Evolutionary conservation across 1,140 invertebrate genomes (phyloP), one percentile per base, ranked within the genome.

Genomic region (Drosophila parabipectinata): DNA sequence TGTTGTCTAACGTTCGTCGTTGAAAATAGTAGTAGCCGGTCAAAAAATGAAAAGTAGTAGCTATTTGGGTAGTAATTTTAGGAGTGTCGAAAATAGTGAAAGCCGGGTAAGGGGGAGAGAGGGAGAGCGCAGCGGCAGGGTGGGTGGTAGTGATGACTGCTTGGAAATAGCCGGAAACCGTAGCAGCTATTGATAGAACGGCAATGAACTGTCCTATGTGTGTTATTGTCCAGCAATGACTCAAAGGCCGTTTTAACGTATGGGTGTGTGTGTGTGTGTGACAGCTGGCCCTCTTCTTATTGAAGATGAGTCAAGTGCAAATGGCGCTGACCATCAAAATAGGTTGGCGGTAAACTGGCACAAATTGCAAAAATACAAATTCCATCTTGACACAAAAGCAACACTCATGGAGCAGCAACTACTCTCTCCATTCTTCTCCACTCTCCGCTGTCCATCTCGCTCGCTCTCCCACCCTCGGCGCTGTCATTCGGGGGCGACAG

Each of bases 401-500:
- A 80, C 56, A 60, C 47, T 41, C 61, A 44, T 47, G 64, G 52
- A 84, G 76, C 67, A 80, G 71, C 71, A 64, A 84, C 64, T 71
- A 9, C 30, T 52, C 59, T 69, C 80, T 21, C 63, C 72, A 50
- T 32, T 47, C 44, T 26, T 39, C 18, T 18, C 18, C n/a, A 44
- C 10, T 15, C 41, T 61, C 52, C 52, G 15, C 8, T 24, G 10
- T 34, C 61, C 44, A 52, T 64, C 52, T 45, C 51, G 26, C 34
- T 72, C 53, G 37, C 45, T 52, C 51, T 37, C 47, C 53, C 77
- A 67, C 73, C 62, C 59, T 45, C 45, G 68, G 47, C 62, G 52
- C 82, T 64, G 73, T 78, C 82, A 88, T 63, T 82, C 83, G 68
- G 64, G 55, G 7, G 14, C 77, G 72, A 55, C 77, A 47, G 60